Evolutionary conservation across 2,113 vertebrate genomes (phyloP).

Genomic region (Tragelaphus imberbis): DNA sequence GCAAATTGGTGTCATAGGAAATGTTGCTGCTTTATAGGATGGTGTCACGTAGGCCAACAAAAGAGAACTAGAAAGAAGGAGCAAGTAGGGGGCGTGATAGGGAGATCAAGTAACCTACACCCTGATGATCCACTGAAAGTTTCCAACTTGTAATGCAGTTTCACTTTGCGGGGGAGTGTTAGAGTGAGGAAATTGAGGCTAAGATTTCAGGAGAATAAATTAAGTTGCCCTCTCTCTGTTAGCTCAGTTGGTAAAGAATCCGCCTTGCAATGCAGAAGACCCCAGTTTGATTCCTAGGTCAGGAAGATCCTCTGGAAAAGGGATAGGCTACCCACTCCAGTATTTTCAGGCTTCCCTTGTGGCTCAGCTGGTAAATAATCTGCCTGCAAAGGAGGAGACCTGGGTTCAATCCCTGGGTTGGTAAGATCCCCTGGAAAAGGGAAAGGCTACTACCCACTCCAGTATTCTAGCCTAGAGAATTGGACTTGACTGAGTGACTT

Average conservation of each 20-base stretch:
- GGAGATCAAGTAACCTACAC: not conserved
- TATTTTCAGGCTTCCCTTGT: not conserved
- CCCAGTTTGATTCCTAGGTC: not conserved
- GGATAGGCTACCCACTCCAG: not conserved
- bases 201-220: not conserved
- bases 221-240: not conserved
- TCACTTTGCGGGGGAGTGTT: not conserved
- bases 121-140: not conserved
- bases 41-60: not conserved
- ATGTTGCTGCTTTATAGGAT: not conserved
- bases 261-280: not conserved
- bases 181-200: not conserved
- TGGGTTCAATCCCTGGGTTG: not conserved
- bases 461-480: not conserved
- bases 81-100: rapidly evolving
- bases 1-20: not conserved
- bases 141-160: not conserved
- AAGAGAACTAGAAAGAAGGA: not conserved
- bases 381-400: not conserved
- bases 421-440: not conserved
- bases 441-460: not conserved
- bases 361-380: not conserved
- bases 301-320: not conserved
- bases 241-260: not conserved
- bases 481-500: not conserved